Percentiles rank a stretch among this genome's conserved stretches.
phyloP scores from a whole-genome alignment of 2,888 invertebrate genomes.

The Physocephala rufipes region DNA sequence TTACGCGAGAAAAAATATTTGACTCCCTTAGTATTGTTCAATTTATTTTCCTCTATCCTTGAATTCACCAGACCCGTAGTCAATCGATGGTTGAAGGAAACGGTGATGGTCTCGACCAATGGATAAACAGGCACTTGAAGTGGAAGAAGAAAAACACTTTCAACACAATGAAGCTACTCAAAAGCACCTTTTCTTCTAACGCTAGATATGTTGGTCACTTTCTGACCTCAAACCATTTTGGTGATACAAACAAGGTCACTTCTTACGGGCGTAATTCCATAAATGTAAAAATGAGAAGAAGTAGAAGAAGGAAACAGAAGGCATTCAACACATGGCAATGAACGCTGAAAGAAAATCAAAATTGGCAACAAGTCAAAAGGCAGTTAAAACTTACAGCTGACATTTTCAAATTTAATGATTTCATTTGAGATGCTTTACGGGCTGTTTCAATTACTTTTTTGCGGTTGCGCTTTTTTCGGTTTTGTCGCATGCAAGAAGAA shows the following conservation, averaged over 20 bases:
- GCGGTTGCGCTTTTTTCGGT: neutral
- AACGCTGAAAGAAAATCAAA: neutral
- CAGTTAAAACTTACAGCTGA: neutral
- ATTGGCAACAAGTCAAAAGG: conserved; percentile 9
- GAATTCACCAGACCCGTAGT: conserved; percentile 2
- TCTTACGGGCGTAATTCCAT: neutral
- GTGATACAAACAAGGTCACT: neutral
- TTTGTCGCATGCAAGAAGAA: neutral
- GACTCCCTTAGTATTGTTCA: neutral
- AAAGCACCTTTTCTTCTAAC: neutral
- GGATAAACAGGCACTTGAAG: neutral
- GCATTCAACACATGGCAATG: neutral
- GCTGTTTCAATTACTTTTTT: neutral
- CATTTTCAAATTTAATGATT: neutral
- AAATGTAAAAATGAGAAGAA: neutral
- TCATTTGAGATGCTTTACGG: neutral
- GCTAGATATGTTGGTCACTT: too few relatives aligned
- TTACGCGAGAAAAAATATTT: too few relatives aligned
- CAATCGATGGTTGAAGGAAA: neutral
- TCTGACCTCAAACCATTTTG: neutral
- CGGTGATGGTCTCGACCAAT: neutral
- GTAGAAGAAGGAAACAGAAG: too few relatives aligned
- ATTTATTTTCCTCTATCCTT: neutral
- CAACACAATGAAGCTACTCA: neutral
- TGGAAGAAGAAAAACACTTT: neutral